Evolutionary conservation across 2,113 vertebrate genomes (phyloP), one percentile per base, ranked within the genome.

Genomic region (Sorex araneus): DNA sequence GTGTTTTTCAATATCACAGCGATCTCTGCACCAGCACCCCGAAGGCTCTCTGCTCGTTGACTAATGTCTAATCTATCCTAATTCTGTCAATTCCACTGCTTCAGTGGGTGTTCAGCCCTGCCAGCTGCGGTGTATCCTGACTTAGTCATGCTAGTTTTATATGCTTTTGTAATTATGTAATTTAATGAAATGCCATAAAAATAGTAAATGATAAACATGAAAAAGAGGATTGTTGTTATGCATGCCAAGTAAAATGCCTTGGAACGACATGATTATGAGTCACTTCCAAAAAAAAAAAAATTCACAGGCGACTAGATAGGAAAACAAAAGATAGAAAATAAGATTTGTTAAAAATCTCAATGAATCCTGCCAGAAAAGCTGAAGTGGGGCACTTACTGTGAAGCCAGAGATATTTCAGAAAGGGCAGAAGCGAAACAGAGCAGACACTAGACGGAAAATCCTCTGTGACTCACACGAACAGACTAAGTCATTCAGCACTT

Each of bases 141-240:
- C 45, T 45, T 81, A 60, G 90, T 84, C 47, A 87, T 74, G 63
- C 67, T 67, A 80, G 70, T 60, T 70, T 34, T n/a, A 64, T 93
- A 50, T 85, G 79, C 64, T 86, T 74, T 95, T 76, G 69, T 74
- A 89, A 89, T 92, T 92, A 89, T 87, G 76, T 81, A 86, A 88
- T 94, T 93, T 92, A 94, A 96, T 89, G 89, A 92, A 93, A 75
- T 84, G 76, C 90, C 85, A 79, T 76, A 84, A 60, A 93, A 70
- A 80, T 94, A 89, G 73, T 81, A 86, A 95, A 93, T 89, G 92
- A 86, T 83, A 47, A 89, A 73, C 76, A 50, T 19, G 32, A 80
- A 93, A 28, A 74, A 93, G 82, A 85, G 63, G 80, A 63, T 28
- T 45, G 0, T 81, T 92, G 87, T 86, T 50, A 88, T 89, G n/a